Evolutionary conservation across 1,140 invertebrate genomes (phyloP).

Genomic region (Cheumatopsyche charites): DNA sequence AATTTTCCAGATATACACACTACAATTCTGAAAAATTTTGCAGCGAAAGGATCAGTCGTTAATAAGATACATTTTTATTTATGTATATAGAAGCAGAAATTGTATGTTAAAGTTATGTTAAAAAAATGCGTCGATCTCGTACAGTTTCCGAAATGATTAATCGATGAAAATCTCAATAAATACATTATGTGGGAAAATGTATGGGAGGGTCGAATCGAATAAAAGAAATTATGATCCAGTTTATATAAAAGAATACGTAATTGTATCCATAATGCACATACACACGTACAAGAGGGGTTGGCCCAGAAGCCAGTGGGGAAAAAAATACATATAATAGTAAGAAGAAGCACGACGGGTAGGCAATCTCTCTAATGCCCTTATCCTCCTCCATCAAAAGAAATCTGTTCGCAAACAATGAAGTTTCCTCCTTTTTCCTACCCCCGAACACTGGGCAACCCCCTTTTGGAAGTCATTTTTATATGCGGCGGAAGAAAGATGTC

Average conservation of each 20-base stretch:
- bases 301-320: no score
- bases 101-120: no score
- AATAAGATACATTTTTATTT: no score
- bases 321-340: slow-evolving; percentile 10
- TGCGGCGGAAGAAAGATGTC: slow-evolving; percentile 24
- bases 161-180: no score
- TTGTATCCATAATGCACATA: slow-evolving; percentile 17
- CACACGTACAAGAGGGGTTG: slow-evolving; percentile 5
- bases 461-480: slow-evolving; percentile 31
- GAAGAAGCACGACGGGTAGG: slow-evolving; percentile 7
- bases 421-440: slow-evolving; percentile 19
- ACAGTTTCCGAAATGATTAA: no score
- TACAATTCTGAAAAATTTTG: no score
- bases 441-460: no score
- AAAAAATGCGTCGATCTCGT: no score
- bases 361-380: slow-evolving; percentile 29
- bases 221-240: slow-evolving; percentile 4
- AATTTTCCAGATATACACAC: no score
- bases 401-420: slow-evolving; percentile 34
- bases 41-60: no score
- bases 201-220: background rate
- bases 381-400: slow-evolving; percentile 31
- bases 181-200: background rate
- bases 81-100: no score
- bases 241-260: slow-evolving; percentile 23